These are phyloP conservation scores for Strigamia transsilvanica DNA, from an alignment of 2,888 invertebrate species.

Conservation along the genomic window DNA sequence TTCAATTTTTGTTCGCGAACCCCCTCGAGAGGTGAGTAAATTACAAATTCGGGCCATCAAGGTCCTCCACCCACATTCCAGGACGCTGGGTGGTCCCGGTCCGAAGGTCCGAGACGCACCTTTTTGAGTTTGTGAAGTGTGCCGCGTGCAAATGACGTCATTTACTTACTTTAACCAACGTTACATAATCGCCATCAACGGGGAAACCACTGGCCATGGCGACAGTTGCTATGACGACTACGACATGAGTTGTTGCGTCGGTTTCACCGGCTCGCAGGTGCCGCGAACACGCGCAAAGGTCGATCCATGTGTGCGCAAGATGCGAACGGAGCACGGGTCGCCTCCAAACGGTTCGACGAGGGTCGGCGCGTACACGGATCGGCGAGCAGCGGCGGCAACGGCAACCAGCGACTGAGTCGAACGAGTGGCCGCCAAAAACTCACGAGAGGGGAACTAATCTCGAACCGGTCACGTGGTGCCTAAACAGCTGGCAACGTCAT, in stretches of 20 bases:
- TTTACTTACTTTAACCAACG: constrained; percentile 55
- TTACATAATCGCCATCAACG: constrained; percentile 54
- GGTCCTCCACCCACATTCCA: constrained; percentile 2
- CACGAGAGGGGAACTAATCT: not conserved
- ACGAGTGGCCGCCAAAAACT: not conserved
- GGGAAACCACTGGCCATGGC: constrained; percentile 28
- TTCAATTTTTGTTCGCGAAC: not conserved
- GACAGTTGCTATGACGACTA: not conserved
- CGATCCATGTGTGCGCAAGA: not conserved
- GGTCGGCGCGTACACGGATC: not conserved
- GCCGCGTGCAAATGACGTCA: not conserved
- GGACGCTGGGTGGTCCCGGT: not conserved
- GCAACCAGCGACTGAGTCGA: not conserved
- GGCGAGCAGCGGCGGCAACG: not conserved
- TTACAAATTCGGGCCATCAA: not conserved
- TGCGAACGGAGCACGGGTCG: no score
- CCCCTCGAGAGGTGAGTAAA: not conserved
- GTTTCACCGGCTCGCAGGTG: not conserved
- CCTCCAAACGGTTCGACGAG: no score
- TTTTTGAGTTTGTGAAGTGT: not conserved
- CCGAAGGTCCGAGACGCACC: not conserved
- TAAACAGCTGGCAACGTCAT: constrained; percentile 2
- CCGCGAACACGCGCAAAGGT: not conserved
- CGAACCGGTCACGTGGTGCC: not conserved
- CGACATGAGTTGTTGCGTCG: not conserved